Percentiles rank a stretch among this genome's conserved stretches.
Evolutionary conservation across 2,888 invertebrate species (phyloP).

Genomic region (Diarsia rubi): DNA sequence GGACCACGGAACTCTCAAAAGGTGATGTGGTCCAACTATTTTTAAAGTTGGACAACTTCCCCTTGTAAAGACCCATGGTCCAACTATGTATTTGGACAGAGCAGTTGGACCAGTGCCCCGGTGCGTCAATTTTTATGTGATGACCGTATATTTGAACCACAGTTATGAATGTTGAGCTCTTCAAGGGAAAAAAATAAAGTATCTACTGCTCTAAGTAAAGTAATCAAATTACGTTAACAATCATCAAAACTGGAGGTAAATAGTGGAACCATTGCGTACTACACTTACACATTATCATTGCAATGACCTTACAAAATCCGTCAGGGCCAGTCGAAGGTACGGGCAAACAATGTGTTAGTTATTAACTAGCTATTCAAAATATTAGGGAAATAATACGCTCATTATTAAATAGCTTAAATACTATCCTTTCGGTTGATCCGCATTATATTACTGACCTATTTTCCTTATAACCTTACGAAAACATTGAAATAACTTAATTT

Average conservation of each 20-base stretch:
- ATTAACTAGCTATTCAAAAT: slow-evolving; percentile 34
- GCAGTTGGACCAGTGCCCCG: no score
- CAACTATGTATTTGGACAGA: no score
- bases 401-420: slow-evolving; percentile 16
- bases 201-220: not conserved
- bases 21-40: no score
- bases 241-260: slow-evolving; percentile 34
- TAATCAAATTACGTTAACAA: slow-evolving; percentile 8
- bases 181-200: slow-evolving; percentile 1
- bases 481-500: not conserved
- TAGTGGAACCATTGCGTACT: slow-evolving; percentile 34
- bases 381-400: slow-evolving; percentile 49
- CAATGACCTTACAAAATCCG: slow-evolving; percentile 51
- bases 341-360: slow-evolving; percentile 44
- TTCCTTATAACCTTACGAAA: not conserved
- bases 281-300: slow-evolving; percentile 44
- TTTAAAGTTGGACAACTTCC: no score
- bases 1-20: no score
- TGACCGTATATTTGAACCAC: not conserved
- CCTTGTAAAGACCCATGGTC: no score
- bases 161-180: not conserved
- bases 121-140: not conserved
- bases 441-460: not conserved
- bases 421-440: not conserved
- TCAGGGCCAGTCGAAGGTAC: slow-evolving; percentile 57